Evolutionary conservation across 2,113 vertebrate genomes (phyloP).

Genomic region (Ageneiosus marmoratus): DNA sequence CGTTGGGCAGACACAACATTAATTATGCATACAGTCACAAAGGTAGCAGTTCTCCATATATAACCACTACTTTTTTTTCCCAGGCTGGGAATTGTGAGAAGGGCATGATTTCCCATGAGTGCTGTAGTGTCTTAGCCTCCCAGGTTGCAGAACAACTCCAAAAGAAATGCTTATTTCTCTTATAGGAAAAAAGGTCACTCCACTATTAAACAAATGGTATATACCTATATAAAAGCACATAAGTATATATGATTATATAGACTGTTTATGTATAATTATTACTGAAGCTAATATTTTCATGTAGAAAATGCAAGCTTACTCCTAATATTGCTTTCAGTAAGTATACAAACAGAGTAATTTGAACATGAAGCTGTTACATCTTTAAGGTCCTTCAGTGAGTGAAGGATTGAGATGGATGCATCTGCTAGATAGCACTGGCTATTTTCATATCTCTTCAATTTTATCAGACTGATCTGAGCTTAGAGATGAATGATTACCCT

Average conservation of each 20-base stretch:
- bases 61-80: conserved; percentile 34
- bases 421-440: conserved; percentile 16
- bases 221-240: conserved; percentile 22
- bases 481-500: conserved; percentile 33
- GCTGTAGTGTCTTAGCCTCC: conserved; percentile 25
- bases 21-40: conserved; percentile 48
- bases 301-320: neutral
- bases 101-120: conserved; percentile 45
- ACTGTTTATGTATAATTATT: too few species aligned
- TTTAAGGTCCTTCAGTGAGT: conserved; percentile 1
- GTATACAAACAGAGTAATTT: neutral
- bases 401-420: neutral
- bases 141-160: conserved; percentile 21
- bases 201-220: conserved; percentile 25
- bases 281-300: too few species aligned
- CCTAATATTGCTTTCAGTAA: neutral
- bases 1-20: conserved; percentile 22
- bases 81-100: conserved; percentile 13
- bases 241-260: neutral
- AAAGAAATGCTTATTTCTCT: conserved; percentile 19
- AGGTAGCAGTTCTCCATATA: conserved; percentile 31
- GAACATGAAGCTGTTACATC: conserved; percentile 21
- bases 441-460: conserved; percentile 30
- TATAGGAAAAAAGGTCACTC: conserved; percentile 27
- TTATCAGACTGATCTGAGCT: conserved; percentile 1